phyloP scores from a whole-genome alignment of 2,113 vertebrate genomes.

The Eubucco bourcierii region DNA sequence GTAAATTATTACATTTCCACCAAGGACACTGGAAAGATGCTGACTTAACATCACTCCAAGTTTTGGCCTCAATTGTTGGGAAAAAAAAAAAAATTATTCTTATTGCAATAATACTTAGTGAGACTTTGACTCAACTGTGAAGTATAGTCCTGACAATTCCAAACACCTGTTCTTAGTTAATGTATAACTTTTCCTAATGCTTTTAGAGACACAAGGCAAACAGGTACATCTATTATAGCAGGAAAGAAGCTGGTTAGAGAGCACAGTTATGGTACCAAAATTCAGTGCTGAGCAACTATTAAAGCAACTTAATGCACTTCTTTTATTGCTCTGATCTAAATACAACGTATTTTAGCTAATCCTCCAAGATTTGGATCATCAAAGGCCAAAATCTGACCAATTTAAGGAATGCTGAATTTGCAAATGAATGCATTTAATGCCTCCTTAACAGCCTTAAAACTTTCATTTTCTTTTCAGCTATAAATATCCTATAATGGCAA shows the following conservation, averaged over 20 bases:
- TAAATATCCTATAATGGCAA: slow-evolving; percentile 24
- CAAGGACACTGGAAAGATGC: background rate
- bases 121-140: background rate
- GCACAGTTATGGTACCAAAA: background rate
- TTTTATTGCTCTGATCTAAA: slow-evolving; percentile 2
- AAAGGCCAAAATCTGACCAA: background rate
- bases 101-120: background rate
- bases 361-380: background rate
- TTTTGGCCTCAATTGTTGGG: background rate
- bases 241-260: background rate
- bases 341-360: background rate
- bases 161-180: background rate
- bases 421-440: slow-evolving; percentile 17
- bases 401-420: slow-evolving; percentile 22
- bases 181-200: background rate
- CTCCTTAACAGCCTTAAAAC: slow-evolving; percentile 15
- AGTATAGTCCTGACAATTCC: background rate
- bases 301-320: background rate
- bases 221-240: background rate
- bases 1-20: background rate
- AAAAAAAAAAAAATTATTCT: background rate
- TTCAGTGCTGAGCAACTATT: background rate
- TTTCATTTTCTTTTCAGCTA: slow-evolving; percentile 24
- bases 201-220: background rate
- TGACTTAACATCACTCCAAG: background rate